Base-by-base conservation (phyloP, 2,888 invertebrate species). In the Alloscopus bannaensis region DNA sequence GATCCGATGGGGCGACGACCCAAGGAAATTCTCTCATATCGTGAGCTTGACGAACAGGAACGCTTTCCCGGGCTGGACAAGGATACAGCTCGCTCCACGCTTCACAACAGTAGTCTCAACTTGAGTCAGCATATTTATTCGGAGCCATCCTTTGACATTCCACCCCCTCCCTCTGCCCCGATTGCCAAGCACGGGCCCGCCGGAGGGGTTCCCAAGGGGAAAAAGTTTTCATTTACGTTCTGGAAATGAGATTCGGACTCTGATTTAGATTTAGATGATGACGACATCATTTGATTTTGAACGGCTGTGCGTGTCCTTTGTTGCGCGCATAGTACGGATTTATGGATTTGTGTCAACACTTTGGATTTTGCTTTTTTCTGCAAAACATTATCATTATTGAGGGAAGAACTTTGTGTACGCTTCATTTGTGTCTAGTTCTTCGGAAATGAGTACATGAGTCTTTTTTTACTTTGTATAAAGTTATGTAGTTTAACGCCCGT, bases 1-100 rank as follows among this genome's bases (percentile, higher is more conserved):
- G n/a, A n/a, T n/a, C n/a, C n/a, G n/a, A n/a, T n/a, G n/a, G n/a
- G n/a, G n/a, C 71, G 71, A 66, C 45, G 64, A 52, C 73, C 55
- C n/a, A 69, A 80, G 50, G 80, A 80, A 70, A 72, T 69, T 36
- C 72, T 75, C 64, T 78, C 85, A 22, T 91, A 91, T 85, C 89
- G 90, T 68, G 91, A 91, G 84, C 87, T 90, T 62, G 89, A 90
- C 24, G 90, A 91, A 50, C 89, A 89, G 84, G 91, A 91, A 80
- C 88, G 91, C 85, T 91, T 90, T 85, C 91, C 90, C 2, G 90
- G 90, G 1, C 86, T 90, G 55, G 91, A 90, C 85, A 89, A 90
- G 16, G 91, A 91, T 36, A 88, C 87, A 3, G 89, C 89, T 52
- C 84, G 88, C 26, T 85, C 87, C 22, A 85, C 86, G 20, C 85